A percentile compares a stretch with the other conserved stretches of the same genome.
Evolutionary conservation across 2,113 vertebrate genomes (phyloP).

Genomic region (Talpa occidentalis): DNA sequence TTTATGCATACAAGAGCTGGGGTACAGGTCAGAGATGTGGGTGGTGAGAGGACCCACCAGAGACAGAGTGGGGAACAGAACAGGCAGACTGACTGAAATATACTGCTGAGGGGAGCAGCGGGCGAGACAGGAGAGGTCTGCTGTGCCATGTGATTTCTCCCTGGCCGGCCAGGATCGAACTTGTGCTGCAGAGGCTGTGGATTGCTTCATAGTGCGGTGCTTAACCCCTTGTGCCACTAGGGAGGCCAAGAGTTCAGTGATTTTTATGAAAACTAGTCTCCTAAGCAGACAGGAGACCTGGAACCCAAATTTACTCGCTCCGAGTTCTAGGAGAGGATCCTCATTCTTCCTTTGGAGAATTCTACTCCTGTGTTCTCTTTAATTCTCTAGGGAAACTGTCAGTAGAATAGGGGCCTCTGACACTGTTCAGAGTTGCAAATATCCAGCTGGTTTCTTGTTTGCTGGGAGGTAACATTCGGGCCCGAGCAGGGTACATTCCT

Average conservation of each 20-base stretch:
- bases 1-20: too few species aligned
- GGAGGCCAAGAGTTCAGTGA: background rate
- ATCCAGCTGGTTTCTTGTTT: background rate
- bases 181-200: too few species aligned
- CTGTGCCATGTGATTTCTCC: too few species aligned
- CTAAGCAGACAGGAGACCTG: background rate
- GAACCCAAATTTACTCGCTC: background rate
- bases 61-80: too few species aligned
- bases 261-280: background rate
- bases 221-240: too few species aligned
- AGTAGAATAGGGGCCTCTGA: background rate
- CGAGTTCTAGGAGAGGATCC: accelerated
- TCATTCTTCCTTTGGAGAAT: background rate
- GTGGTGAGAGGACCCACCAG: too few species aligned
- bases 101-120: too few species aligned
- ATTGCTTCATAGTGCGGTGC: too few species aligned
- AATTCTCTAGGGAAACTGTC: background rate
- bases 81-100: too few species aligned
- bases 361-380: background rate
- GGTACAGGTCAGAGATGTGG: too few species aligned
- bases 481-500: background rate
- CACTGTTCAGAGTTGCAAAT: background rate
- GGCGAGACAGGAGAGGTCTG: too few species aligned
- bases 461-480: background rate
- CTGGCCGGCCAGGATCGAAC: too few species aligned